These are phyloP conservation scores for Aleiodes testaceus DNA, from an alignment of 2,888 invertebrate genomes.

Conservation along the genomic window DNA sequence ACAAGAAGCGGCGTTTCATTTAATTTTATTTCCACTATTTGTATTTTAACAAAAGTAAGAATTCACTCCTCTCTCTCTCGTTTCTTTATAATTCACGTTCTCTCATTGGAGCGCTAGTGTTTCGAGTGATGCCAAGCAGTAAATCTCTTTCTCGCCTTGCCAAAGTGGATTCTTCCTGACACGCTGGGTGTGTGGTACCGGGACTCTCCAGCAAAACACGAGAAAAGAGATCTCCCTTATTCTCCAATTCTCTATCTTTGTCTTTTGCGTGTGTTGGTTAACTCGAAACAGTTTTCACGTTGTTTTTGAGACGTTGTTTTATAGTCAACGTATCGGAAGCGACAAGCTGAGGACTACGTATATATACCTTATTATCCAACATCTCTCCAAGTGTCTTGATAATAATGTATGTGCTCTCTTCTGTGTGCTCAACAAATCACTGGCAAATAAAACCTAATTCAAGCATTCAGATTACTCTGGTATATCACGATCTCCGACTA, in stretches of 20 bases:
- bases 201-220: slow-evolving; percentile 21
- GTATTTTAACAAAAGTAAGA: slow-evolving; percentile 22
- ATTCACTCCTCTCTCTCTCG: not conserved
- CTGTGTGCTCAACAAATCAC: slow-evolving; percentile 23
- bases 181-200: slow-evolving; percentile 37
- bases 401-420: not conserved
- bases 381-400: slow-evolving; percentile 15
- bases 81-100: slow-evolving; percentile 43
- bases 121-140: slow-evolving; percentile 56
- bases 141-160: slow-evolving; percentile 69
- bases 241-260: not conserved
- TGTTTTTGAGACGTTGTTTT: slow-evolving; percentile 19
- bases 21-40: slow-evolving; percentile 23
- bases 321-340: slow-evolving; percentile 25
- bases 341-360: slow-evolving; percentile 9
- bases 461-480: not conserved
- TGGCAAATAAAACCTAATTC: slow-evolving; percentile 17
- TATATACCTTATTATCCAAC: slow-evolving; percentile 13
- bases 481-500: not conserved
- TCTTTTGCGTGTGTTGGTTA: not conserved
- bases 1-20: slow-evolving; percentile 62
- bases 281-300: slow-evolving; percentile 25
- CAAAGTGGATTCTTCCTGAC: slow-evolving; percentile 60
- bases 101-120: slow-evolving; percentile 39
- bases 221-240: not conserved